Percentiles rank a stretch among this genome's conserved stretches.
Evolutionary conservation across 2,888 invertebrate genomes (phyloP).

Genomic region (Dendrolimus houi): DNA sequence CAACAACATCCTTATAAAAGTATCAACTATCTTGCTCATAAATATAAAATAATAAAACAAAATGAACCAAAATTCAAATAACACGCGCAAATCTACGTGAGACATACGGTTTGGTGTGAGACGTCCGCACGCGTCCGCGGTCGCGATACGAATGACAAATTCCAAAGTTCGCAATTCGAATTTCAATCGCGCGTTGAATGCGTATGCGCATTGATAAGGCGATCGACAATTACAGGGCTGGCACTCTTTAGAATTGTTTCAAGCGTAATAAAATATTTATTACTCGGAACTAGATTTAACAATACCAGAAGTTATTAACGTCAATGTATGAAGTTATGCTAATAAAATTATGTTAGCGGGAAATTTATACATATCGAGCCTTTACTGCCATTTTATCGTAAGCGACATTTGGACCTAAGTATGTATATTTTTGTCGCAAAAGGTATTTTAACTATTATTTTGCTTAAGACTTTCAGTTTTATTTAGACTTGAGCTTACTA

Average conservation of each 20-base stretch:
- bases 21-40: conserved; percentile 48
- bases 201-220: conserved; percentile 30
- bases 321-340: too few relatives aligned
- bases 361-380: too few relatives aligned
- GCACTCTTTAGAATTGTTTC: background rate
- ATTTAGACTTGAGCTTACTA: too few relatives aligned
- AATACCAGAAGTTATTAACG: too few relatives aligned
- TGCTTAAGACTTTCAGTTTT: too few relatives aligned
- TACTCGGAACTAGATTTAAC: too few relatives aligned
- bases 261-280: too few relatives aligned
- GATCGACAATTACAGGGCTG: background rate
- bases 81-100: conserved; percentile 31
- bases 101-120: conserved; percentile 21
- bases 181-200: conserved; percentile 12
- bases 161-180: conserved; percentile 8
- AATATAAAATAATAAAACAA: conserved; percentile 57
- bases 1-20: conserved; percentile 29
- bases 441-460: too few relatives aligned
- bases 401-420: too few relatives aligned
- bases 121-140: conserved; percentile 35
- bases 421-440: too few relatives aligned
- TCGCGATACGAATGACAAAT: conserved; percentile 30
- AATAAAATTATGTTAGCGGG: too few relatives aligned
- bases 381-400: too few relatives aligned
- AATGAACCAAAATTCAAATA: conserved; percentile 51